Evolutionary conservation across 2,113 vertebrate species (phyloP).

Genomic region (Chroicocephalus ridibundus): DNA sequence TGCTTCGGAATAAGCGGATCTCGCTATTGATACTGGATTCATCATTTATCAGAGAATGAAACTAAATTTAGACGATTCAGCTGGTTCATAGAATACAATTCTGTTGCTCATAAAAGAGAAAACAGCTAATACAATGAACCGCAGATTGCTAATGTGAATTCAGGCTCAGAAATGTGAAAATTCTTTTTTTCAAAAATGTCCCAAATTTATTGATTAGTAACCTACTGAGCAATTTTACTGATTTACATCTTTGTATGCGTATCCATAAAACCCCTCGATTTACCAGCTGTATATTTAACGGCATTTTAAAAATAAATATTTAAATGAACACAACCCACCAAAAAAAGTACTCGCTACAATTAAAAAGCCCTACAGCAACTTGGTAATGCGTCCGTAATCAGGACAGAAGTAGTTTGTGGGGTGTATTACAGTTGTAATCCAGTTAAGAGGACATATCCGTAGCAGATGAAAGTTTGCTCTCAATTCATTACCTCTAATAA

Average conservation of each 20-base stretch:
- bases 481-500: slow-evolving; percentile 31
- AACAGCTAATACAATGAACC: not conserved
- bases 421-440: not conserved
- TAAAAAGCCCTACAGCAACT: not conserved
- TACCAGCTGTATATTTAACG: not conserved
- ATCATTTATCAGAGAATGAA: slow-evolving; percentile 20
- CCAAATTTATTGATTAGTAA: not conserved
- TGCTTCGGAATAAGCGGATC: slow-evolving; percentile 25
- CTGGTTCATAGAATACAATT: not conserved
- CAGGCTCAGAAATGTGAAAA: not conserved
- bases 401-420: not conserved
- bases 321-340: not conserved
- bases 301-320: not conserved
- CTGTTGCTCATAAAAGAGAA: not conserved
- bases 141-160: not conserved
- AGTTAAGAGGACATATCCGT: not conserved
- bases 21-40: not conserved
- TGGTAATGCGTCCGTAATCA: not conserved
- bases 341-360: not conserved
- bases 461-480: slow-evolving; percentile 23
- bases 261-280: slow-evolving; percentile 1
- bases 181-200: not conserved
- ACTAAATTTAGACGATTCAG: not conserved
- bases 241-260: not conserved
- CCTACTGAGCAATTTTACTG: not conserved